phyloP scores from a whole-genome alignment of 1,140 invertebrate genomes.

The Formica exsecta region DNA sequence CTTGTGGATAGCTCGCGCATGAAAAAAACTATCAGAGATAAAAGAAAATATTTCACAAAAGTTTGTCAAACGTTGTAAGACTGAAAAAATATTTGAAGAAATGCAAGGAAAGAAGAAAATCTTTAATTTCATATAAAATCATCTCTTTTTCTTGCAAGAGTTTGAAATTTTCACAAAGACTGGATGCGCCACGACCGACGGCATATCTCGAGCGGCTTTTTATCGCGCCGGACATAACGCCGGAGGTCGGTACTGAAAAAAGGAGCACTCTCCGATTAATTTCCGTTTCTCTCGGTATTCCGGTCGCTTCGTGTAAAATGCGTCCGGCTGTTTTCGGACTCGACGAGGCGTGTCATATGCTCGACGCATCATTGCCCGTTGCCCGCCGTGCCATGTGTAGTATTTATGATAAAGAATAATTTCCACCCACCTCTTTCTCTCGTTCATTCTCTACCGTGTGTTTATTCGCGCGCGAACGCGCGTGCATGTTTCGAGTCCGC shows the following conservation, averaged over 20 bases:
- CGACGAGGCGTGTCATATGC: conserved; percentile 56
- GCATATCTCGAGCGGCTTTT: conserved; percentile 39
- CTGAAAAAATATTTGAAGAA: conserved; percentile 8
- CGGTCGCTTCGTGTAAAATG: conserved; percentile 60
- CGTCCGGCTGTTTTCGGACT: conserved; percentile 64
- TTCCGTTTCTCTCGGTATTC: conserved; percentile 63
- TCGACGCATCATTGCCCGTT: conserved; percentile 60
- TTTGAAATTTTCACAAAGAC: conserved; percentile 10
- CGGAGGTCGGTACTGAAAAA: conserved; percentile 33
- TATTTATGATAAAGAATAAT: conserved; percentile 52
- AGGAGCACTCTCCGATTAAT: conserved; percentile 62
- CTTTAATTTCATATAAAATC: conserved; percentile 20
- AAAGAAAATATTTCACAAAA: background rate
- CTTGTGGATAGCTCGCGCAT: background rate
- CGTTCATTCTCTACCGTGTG: background rate
- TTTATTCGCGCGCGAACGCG: conserved; percentile 43
- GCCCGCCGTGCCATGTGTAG: background rate
- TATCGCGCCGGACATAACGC: conserved; percentile 33
- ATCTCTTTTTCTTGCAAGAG: background rate
- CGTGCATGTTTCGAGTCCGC: conserved; percentile 44
- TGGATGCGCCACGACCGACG: background rate
- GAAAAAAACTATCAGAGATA: background rate
- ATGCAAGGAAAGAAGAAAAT: conserved; percentile 9
- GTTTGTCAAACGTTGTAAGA: background rate
- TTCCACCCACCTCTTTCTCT: conserved; percentile 21